phyloP scores from a whole-genome alignment of 2,113 vertebrate species.

The Sardina pilchardus region DNA sequence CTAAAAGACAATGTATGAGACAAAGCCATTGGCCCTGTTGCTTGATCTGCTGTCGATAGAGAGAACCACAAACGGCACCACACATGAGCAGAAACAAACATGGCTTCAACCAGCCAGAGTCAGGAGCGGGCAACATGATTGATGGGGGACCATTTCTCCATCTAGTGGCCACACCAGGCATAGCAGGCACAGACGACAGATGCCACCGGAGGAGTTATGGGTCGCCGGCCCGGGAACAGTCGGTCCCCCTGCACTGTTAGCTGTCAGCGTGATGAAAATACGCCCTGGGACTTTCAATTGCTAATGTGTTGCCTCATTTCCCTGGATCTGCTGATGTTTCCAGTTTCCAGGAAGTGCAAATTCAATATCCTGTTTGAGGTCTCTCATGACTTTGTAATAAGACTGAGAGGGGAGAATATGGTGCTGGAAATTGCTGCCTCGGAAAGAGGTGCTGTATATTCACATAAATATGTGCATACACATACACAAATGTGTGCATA shows the following conservation, averaged over 20 bases:
- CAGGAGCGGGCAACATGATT: not conserved
- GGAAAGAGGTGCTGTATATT: not conserved
- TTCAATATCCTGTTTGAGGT: not conserved
- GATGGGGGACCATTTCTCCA: not conserved
- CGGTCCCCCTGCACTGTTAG: not conserved
- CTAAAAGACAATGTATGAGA: too few species aligned
- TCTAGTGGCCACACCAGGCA: not conserved
- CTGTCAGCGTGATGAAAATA: not conserved
- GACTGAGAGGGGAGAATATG: not conserved
- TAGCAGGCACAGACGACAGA: not conserved
- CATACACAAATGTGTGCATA: not conserved
- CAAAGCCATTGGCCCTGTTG: too few species aligned
- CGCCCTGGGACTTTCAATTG: not conserved
- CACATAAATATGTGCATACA: not conserved
- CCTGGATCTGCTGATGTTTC: not conserved
- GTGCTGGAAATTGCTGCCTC: not conserved
- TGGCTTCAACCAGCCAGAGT: not conserved
- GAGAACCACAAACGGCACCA: not conserved
- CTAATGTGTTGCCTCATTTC: not conserved
- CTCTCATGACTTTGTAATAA: conserved; percentile 4
- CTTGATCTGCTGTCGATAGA: too few species aligned
- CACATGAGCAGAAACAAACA: not conserved
- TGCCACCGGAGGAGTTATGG: not conserved
- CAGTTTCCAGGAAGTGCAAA: not conserved
- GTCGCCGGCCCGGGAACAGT: not conserved